Evolutionary conservation across 1,140 invertebrate species (phyloP), one percentile per base, ranked within the genome.

Genomic region (Belonocnema kinseyi): DNA sequence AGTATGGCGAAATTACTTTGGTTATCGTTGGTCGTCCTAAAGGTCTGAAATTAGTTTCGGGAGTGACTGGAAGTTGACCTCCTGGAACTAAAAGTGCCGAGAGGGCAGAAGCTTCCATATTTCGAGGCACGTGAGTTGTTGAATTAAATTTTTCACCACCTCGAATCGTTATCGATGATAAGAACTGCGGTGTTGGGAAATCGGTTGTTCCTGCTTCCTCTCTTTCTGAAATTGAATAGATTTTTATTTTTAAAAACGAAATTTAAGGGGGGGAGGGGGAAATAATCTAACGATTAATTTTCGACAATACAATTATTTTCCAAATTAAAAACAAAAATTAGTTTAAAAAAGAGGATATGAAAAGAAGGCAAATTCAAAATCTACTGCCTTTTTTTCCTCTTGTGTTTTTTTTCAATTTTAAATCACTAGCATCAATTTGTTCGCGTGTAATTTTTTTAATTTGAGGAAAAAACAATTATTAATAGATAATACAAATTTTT

Each of bases 1-100:
- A 81, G 77, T 88, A 89, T 6, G 93, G 92, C 5, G 93, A 92
- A n/a, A 90, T 85, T n/a, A 95, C 92, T 88, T 95, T 94, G 0
- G 93, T 94, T 61, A 94, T 95, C 3, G 91, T 95, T 10, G 93
- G 92, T 46, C 92, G 88, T 14, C 93, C 94, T 12, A 86, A 50
- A 1, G 87, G 86, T 13, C 86, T 84, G 3, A 79, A 72, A 50
- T 75, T 79, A 61, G 56, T 76, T 83, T 61, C 50, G 76, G 82
- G 77, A 77, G 87, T 53, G 8, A 76, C 50, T 12, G 87, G 85
- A 73, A 93, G 85, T 85, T 93, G 92, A 16, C 93, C 93, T 1
- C 93, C 93, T 7, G 94, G 94, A n/a, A 93, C 88, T 71, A 94
- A 80, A 53, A 94, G 87, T 4, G 93, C 91, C 0, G 93, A 92